phyloP scores from a whole-genome alignment of 1,140 invertebrate species.

The Tachypleus tridentatus region DNA sequence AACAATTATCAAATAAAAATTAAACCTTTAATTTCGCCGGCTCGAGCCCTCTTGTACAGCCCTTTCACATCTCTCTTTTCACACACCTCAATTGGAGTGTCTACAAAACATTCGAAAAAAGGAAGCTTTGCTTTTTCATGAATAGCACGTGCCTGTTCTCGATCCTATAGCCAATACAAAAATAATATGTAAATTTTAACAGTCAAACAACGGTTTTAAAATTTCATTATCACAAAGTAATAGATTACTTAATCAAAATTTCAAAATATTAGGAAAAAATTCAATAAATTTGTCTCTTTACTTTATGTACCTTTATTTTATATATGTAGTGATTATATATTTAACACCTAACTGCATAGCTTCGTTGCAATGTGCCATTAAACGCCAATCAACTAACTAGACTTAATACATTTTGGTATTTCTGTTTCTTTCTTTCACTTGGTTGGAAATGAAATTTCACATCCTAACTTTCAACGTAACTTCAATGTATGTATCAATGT shows the following conservation, averaged over 20 bases:
- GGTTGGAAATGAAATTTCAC: no score
- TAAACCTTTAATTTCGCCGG: slow-evolving; percentile 89
- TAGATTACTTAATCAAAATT: background rate
- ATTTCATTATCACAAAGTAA: background rate
- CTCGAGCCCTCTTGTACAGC: slow-evolving; percentile 91
- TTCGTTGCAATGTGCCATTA: no score
- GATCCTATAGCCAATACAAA: slow-evolving; percentile 41
- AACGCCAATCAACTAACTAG: no score
- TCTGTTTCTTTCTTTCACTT: no score
- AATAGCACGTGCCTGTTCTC: slow-evolving; percentile 72
- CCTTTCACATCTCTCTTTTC: slow-evolving; percentile 92
- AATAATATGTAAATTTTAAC: slow-evolving; percentile 1
- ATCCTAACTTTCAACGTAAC: no score
- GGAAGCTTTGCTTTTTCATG: slow-evolving; percentile 71
- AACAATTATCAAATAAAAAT: background rate
- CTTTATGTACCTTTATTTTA: no score
- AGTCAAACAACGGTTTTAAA: background rate
- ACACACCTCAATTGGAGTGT: slow-evolving; percentile 86
- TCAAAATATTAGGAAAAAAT: slow-evolving; percentile 5
- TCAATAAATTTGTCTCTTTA: no score
- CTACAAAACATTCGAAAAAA: slow-evolving; percentile 93
- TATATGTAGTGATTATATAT: no score
- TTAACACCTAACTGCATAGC: no score
- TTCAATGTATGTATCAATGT: no score
- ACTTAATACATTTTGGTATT: no score